Conservation (phyloP, 92 coral and sea anemone species). For the Parazoanthus swiftii region DNA sequence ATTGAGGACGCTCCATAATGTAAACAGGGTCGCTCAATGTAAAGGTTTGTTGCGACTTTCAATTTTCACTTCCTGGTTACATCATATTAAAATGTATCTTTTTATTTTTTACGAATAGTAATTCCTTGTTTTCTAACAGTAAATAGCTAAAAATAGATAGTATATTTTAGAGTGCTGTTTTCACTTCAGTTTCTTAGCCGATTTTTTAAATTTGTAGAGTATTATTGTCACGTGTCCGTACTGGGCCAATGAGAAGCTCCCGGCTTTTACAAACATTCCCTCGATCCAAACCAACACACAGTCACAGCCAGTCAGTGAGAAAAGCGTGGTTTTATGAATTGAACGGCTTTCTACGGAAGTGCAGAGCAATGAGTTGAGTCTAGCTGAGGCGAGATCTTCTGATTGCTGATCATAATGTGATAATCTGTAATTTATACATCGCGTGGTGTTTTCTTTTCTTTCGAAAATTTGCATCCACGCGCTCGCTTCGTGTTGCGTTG, state of each 20-base stretch:
- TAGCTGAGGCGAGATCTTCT: background rate
- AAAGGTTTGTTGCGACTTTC: too few relatives aligned
- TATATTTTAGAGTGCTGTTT: too few relatives aligned
- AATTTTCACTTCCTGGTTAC: too few relatives aligned
- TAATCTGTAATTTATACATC: background rate
- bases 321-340: constrained; percentile 25
- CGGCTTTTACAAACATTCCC: constrained; percentile 49
- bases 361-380: background rate
- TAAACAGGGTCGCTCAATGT: too few relatives aligned
- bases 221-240: constrained; percentile 25
- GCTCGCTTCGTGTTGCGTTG: background rate
- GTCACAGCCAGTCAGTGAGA: background rate
- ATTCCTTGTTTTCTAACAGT: too few relatives aligned
- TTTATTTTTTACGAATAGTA: too few relatives aligned
- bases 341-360: constrained; percentile 13
- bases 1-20: too few relatives aligned
- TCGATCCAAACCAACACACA: constrained; percentile 10
- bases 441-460: background rate
- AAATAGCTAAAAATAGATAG: too few relatives aligned
- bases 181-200: too few relatives aligned
- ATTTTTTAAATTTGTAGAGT: too few relatives aligned
- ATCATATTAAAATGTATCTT: too few relatives aligned
- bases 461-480: background rate
- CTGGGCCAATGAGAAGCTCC: constrained; percentile 33
- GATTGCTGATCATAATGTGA: constrained; percentile 20